phyloP scores from a whole-genome alignment of 2,888 invertebrate species.

The Agrenia bidenticulata region DNA sequence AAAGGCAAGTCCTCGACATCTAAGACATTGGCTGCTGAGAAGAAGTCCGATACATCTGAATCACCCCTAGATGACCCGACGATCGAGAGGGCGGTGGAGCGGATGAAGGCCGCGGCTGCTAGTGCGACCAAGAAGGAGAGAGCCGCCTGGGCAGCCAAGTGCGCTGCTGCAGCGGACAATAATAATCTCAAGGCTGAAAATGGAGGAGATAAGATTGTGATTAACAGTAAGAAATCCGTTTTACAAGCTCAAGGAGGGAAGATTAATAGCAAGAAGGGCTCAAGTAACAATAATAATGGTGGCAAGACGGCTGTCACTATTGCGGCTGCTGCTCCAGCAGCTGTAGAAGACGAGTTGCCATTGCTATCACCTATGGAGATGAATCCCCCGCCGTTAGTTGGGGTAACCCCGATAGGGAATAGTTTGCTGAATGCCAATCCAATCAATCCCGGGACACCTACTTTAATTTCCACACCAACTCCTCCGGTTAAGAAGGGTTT shows the following conservation, averaged over 20 bases:
- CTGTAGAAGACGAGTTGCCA: not conserved
- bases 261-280: not conserved
- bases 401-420: not conserved
- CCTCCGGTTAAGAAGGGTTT: constrained; percentile 61
- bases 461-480: constrained; percentile 57
- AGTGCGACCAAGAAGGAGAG: constrained; percentile 35
- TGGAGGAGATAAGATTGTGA: not conserved
- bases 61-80: constrained; percentile 41
- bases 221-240: not conserved
- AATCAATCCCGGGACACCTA: not conserved
- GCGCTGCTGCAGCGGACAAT: constrained; percentile 19
- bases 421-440: not conserved
- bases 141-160: constrained; percentile 32
- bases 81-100: constrained; percentile 40
- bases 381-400: not conserved
- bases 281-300: not conserved
- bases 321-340: not conserved
- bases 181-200: not conserved
- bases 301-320: too few species aligned
- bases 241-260: not conserved
- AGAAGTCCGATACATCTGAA: constrained; percentile 37
- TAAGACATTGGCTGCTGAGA: constrained; percentile 24
- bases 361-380: not conserved
- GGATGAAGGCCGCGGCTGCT: constrained; percentile 43
- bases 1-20: constrained; percentile 34